A percentile compares a stretch with the other conserved stretches of the same genome.
Conservation (phyloP, 2,113 vertebrate genomes). For the Rhagologus leucostigma region DNA sequence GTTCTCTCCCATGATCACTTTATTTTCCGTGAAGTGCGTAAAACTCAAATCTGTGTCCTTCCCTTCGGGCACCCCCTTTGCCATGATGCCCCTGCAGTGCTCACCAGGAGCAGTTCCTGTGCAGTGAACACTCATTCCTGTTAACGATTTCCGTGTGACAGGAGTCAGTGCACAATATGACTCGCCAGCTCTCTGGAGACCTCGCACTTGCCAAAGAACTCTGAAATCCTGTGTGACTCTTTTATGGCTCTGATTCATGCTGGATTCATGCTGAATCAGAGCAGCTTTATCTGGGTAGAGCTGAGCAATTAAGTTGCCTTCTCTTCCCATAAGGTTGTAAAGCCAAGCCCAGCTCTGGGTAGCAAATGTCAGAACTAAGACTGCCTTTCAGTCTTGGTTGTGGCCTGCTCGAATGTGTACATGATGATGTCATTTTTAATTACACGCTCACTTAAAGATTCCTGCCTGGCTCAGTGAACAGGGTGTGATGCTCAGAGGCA, state of each 20-base stretch:
- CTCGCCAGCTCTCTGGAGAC: not conserved
- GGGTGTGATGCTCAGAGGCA: not conserved
- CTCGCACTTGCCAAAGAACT: not conserved
- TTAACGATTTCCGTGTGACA: fast-evolving
- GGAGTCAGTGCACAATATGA: fast-evolving
- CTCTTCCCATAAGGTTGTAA: not conserved
- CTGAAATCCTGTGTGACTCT: not conserved
- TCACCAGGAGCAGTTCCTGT: not conserved
- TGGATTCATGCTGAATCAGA: slow-evolving; percentile 36
- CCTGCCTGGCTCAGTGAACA: not conserved
- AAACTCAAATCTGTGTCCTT: fast-evolving
- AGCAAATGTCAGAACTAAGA: not conserved
- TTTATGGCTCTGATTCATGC: slow-evolving; percentile 16
- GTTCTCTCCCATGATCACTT: not conserved
- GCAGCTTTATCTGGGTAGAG: not conserved
- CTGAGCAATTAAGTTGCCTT: not conserved
- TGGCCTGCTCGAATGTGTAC: not conserved
- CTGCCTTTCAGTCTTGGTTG: not conserved
- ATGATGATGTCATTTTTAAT: not conserved
- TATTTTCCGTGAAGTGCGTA: not conserved
- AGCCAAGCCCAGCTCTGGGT: not conserved
- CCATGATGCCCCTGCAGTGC: fast-evolving
- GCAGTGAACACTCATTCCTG: not conserved
- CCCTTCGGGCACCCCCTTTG: not conserved
- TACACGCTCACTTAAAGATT: not conserved